Evolutionary conservation across 2,888 invertebrate species (phyloP), one percentile per base, ranked within the genome.

Genomic region (Dicyrtomina minuta): DNA sequence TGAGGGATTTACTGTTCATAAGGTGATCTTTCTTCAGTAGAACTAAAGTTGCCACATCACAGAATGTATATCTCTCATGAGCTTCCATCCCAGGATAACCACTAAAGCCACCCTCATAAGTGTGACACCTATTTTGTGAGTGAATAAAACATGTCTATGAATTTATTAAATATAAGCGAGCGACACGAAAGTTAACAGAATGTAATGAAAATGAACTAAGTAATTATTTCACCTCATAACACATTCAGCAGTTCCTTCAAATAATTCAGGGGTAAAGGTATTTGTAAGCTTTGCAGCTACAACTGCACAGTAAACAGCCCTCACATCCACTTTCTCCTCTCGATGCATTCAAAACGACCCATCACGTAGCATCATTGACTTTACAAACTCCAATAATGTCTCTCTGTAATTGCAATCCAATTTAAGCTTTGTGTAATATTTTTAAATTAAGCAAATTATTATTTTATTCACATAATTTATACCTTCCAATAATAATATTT

Each of bases 41-140:
- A 2, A 91, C 88, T 55, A 99, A 84, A 0, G 93, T 88, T 65
- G 98, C 96, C 73, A 97, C 86, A 0, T 93, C 98, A 86, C 99
- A 99, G 83, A 94, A 99, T 0, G 97, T 90, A 83, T 99, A 99
- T n/a, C 99, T 99, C 1, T 99, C 99, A 84, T 99, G 99, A 6
- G 99, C 98, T 83, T 99, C 99, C 87, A 94, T 88, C 10, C 93
- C 94, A 0, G 94, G 94, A 76, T 87, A 90, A 0, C 96, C 97
- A 46, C 91, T 92, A 85, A 99, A 99, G 0, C 99, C 99, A 53
- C 99, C 99, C 84, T 99, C 99, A 84, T 97, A 99, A 0, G 96
- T 96, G 83, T 99, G 98, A 84, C 98, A 98, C 76, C 91, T 88
- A 77, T 39, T 20, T 44, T 43, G 20, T 61, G 3, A 44, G 5